Base-by-base conservation (phyloP, 2,888 invertebrate species). In the Pachymerium ferrugineum region DNA sequence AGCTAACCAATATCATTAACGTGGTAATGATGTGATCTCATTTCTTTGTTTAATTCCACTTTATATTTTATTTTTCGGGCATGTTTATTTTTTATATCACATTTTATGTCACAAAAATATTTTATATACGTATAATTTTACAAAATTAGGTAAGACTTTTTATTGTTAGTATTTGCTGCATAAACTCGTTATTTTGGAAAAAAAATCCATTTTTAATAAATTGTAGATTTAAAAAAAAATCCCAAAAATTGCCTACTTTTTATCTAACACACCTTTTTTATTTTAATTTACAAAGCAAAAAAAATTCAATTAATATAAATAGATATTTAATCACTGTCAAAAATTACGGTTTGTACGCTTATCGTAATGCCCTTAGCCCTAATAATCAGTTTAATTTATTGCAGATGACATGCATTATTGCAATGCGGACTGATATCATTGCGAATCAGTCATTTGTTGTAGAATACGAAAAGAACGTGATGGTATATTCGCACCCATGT, bases 381-480 rank as follows among this genome's bases (percentile, higher is more conserved):
- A 54, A 22, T 54, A 10, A 12, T 6, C 3, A 54, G 28, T 25
- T 25, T 54, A 10, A 25, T 25, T 47, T 47, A 47, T 22, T 19
- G 2, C 19, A 47, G 16, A 47, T 47, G 16, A 14, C 25, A 14
- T 10, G 8, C 8, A 3, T 54, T 12, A 5, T n/a, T 38, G 38
- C 38, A n/a, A n/a, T 3, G 12, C 12, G 3, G 8, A 54, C 25
- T 25, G 12, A 54, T n/a, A 54, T 54, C 54, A 54, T 8, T 54
- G 54, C 6, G 71, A 35, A 1, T 71, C 87, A 77, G 90, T 90
- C 90, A 91, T 90, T 73, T 89, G 89, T 83, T 92, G 91, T 74
- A 92, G 84, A 80, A 90, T 88, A 83, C 88, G 89, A 83, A 92
- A 92, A 62, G 91, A 90, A 81, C 90, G 87, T 77, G 91, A 91